These are phyloP conservation scores for Orientallactaga bullata DNA, from an alignment of 2,113 vertebrate genomes.

Conservation along the genomic window DNA sequence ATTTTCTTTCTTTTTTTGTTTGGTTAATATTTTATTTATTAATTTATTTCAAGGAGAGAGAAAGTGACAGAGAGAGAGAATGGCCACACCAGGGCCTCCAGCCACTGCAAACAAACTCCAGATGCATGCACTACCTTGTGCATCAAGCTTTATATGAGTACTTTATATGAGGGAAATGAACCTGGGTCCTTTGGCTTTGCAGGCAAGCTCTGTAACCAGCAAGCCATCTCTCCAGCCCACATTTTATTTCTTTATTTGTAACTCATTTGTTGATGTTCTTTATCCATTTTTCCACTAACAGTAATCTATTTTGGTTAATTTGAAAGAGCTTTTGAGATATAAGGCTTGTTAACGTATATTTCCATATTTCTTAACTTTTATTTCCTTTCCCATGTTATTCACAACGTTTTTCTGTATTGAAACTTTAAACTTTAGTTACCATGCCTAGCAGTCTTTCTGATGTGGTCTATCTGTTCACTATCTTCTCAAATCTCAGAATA, in stretches of 20 bases:
- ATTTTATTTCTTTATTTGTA: constrained; percentile 28
- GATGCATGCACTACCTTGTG: too few species aligned
- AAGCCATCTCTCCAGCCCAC: too few species aligned
- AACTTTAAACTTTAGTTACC: constrained; percentile 21
- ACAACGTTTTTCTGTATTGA: not conserved
- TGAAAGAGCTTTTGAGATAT: not conserved
- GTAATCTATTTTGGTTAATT: constrained; percentile 6
- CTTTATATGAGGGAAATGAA: too few species aligned
- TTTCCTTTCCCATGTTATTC: constrained; percentile 33
- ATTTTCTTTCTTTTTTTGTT: too few species aligned
- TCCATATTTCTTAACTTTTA: not conserved
- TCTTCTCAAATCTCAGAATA: constrained; percentile 19
- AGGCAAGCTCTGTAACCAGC: too few species aligned
- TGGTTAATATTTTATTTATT: too few species aligned
- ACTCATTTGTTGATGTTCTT: not conserved
- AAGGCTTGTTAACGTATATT: constrained; percentile 27
- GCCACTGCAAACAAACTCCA: too few species aligned
- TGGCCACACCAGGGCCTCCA: too few species aligned
- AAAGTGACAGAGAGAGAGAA: too few species aligned
- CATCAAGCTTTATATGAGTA: too few species aligned
- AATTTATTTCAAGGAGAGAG: too few species aligned
- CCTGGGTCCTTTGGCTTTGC: too few species aligned
- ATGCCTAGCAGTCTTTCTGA: not conserved
- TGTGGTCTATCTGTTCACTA: not conserved
- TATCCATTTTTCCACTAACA: not conserved